These are phyloP conservation scores for Barypeithes pellucidus DNA, from an alignment of 2,888 invertebrate genomes.

Conservation along the genomic window DNA sequence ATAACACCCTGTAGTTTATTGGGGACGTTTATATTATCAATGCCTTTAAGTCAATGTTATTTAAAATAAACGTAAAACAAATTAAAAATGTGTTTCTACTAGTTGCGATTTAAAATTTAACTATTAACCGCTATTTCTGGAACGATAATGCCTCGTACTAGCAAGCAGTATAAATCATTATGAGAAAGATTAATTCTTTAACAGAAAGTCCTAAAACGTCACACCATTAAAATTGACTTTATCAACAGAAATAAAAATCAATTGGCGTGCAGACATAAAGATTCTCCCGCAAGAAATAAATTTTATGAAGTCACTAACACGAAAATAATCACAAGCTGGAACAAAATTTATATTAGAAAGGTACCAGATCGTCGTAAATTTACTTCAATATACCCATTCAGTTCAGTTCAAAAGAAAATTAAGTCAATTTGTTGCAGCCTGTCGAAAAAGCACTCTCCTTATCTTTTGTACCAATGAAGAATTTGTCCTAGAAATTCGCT, in stretches of 20 bases:
- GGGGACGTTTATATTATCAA: no score
- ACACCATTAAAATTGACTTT: not conserved
- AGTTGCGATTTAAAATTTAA: no score
- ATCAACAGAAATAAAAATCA: constrained; percentile 29
- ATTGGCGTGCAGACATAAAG: constrained; percentile 7
- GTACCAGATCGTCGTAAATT: constrained; percentile 43
- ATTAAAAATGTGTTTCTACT: no score
- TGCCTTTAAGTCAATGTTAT: no score
- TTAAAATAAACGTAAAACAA: no score
- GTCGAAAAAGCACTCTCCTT: constrained; percentile 58
- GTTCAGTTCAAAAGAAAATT: constrained; percentile 56
- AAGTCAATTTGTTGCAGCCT: constrained; percentile 63
- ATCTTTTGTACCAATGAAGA: constrained; percentile 63
- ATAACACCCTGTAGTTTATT: no score
- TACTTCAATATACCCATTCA: constrained; percentile 42
- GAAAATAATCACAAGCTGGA: constrained; percentile 47
- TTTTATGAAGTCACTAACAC: constrained; percentile 47
- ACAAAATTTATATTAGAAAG: constrained; percentile 44
- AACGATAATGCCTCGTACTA: no score
- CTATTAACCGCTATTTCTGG: no score
- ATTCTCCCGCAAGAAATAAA: constrained; percentile 31
- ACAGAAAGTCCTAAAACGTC: not conserved
- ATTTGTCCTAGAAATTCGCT: constrained; percentile 58
- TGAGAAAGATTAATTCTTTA: not conserved
- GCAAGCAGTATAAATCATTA: not conserved